These are phyloP conservation scores for Agelastica alni DNA, from an alignment of 2,888 invertebrate genomes.

Conservation along the genomic window DNA sequence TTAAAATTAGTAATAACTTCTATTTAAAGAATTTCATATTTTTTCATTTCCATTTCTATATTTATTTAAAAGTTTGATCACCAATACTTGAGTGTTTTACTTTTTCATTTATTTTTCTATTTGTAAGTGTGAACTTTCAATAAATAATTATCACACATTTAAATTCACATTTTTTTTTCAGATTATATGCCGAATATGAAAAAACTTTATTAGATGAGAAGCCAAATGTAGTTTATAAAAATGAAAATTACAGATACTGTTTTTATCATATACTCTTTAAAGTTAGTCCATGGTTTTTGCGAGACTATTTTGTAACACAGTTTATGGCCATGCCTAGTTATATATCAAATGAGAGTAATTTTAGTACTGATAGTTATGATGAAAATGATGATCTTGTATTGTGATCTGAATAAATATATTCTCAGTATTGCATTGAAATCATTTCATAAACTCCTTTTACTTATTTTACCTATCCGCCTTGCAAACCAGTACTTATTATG, in stretches of 20 bases:
- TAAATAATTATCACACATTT: too few species aligned
- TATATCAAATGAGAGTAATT: constrained; percentile 14
- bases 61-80: too few species aligned
- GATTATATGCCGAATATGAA: constrained; percentile 58
- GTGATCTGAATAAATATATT: constrained; percentile 7
- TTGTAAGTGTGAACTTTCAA: too few species aligned
- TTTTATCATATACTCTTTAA: constrained; percentile 70
- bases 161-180: not conserved
- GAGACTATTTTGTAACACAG: constrained; percentile 65
- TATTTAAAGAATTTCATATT: too few species aligned
- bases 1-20: not conserved
- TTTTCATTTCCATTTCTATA: too few species aligned
- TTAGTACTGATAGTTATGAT: constrained; percentile 5
- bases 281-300: constrained; percentile 62
- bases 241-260: constrained; percentile 69
- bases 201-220: constrained; percentile 64
- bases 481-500: too few species aligned
- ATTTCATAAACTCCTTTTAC: too few species aligned
- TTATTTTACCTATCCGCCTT: too few species aligned
- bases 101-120: too few species aligned
- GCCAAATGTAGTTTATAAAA: constrained; percentile 68
- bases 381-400: constrained; percentile 11
- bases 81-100: too few species aligned
- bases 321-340: constrained; percentile 69
- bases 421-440: not conserved